These are phyloP conservation scores for Oncorhynchus mykiss DNA, from an alignment of 2,113 vertebrate genomes.

Conservation along the genomic window DNA sequence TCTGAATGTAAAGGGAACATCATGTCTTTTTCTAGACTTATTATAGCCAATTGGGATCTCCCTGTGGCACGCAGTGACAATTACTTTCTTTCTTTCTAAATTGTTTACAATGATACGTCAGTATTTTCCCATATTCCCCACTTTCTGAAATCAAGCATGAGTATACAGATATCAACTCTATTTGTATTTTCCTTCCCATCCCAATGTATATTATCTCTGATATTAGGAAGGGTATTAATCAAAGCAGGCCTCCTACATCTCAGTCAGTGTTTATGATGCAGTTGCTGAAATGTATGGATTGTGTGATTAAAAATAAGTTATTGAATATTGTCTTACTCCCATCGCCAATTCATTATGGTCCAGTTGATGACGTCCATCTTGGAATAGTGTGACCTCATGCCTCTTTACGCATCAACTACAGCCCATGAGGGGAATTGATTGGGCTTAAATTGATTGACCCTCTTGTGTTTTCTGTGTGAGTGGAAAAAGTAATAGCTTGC, in stretches of 20 bases:
- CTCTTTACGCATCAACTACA: constrained; percentile 21
- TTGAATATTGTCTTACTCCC: neutral
- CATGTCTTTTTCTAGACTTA: neutral
- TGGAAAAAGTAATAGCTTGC: constrained; percentile 7
- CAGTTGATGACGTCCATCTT: neutral
- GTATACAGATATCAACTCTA: too few relatives aligned
- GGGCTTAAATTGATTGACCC: constrained; percentile 30
- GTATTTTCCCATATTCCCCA: too few relatives aligned
- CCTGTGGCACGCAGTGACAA: neutral
- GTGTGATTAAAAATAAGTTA: neutral
- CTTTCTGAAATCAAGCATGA: too few relatives aligned
- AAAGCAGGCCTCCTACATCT: neutral
- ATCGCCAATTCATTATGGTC: neutral
- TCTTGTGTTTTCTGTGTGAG: neutral
- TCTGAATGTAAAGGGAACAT: neutral
- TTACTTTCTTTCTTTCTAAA: too few relatives aligned
- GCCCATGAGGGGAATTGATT: constrained; percentile 35
- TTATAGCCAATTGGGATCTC: neutral
- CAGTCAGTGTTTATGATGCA: neutral
- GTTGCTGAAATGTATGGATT: neutral
- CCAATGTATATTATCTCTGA: neutral
- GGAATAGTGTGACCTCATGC: constrained; percentile 15
- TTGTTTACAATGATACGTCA: too few relatives aligned
- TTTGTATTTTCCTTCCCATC: neutral
- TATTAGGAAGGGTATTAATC: neutral